phyloP scores from a whole-genome alignment of 2,113 vertebrate genomes.

The Addax nasomaculatus region DNA sequence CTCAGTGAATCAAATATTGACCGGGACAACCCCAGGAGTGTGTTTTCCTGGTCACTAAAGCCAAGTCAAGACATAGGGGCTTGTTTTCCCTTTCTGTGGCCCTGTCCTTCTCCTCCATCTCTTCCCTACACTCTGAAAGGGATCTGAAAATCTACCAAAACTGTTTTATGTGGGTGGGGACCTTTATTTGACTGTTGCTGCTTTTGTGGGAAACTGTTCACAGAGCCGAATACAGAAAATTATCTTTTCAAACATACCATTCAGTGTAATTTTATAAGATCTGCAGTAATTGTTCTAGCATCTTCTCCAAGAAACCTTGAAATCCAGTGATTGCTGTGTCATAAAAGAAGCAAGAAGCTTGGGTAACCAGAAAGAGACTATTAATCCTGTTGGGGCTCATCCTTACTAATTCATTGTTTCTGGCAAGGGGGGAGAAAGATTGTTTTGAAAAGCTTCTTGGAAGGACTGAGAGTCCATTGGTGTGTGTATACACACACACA shows the following conservation, averaged over 20 bases:
- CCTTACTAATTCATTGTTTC: constrained; percentile 72
- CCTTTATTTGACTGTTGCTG: constrained; percentile 36
- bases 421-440: constrained; percentile 6
- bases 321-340: constrained; percentile 7
- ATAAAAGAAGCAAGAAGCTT: constrained; percentile 65
- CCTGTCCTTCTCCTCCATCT: background rate
- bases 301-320: constrained; percentile 47
- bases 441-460: constrained; percentile 40
- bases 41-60: background rate
- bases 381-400: constrained; percentile 65
- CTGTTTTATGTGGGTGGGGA: background rate
- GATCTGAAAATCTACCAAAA: background rate
- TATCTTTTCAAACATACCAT: constrained; percentile 51
- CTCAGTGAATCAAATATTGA: background rate
- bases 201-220: constrained; percentile 46
- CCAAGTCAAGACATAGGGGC: background rate
- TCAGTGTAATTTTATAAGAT: constrained; percentile 40
- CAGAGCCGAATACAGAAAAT: constrained; percentile 27
- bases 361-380: constrained; percentile 51
- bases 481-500: fast-evolving
- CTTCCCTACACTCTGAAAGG: background rate
- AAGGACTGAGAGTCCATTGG: constrained; percentile 42
- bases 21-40: background rate
- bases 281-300: background rate
- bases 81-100: background rate